Conservation (phyloP, 1,140 invertebrate species). For the Caenorhabditis briggsae region DNA sequence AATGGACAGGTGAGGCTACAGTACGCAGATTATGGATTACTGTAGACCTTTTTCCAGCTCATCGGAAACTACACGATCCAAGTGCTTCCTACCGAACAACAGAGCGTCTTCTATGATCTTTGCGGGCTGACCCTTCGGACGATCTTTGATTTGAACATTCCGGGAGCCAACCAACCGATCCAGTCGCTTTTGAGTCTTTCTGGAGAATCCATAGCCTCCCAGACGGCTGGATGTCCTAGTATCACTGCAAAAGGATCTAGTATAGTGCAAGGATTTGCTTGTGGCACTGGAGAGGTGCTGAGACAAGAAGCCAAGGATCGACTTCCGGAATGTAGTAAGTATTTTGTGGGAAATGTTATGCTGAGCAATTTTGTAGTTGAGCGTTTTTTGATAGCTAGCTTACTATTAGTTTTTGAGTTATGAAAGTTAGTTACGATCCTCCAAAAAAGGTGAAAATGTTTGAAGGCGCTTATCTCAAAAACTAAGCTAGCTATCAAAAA, state of each 20-base stretch:
- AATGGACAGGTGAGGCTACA: slow-evolving; percentile 25
- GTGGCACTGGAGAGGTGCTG: slow-evolving; percentile 90
- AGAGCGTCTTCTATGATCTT: slow-evolving; percentile 91
- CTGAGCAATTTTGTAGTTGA: too few species aligned
- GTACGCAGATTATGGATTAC: neutral
- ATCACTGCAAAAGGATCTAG: slow-evolving; percentile 84
- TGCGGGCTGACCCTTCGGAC: slow-evolving; percentile 92
- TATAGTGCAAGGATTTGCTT: slow-evolving; percentile 90
- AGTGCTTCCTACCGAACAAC: slow-evolving; percentile 88
- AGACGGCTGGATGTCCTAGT: slow-evolving; percentile 88
- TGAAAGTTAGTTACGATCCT: too few species aligned
- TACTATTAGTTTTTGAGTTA: too few species aligned
- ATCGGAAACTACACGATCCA: slow-evolving; percentile 87
- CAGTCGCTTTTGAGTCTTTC: slow-evolving; percentile 88
- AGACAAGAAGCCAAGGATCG: slow-evolving; percentile 80
- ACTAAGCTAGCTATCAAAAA: too few species aligned
- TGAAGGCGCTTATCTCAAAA: too few species aligned
- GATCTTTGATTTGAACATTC: slow-evolving; percentile 92
- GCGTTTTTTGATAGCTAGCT: too few species aligned
- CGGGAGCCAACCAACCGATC: slow-evolving; percentile 89
- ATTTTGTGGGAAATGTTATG: neutral
- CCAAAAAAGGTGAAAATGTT: too few species aligned
- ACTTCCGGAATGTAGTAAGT: slow-evolving; percentile 91
- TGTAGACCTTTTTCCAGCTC: slow-evolving; percentile 64
- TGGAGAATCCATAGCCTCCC: slow-evolving; percentile 80